A percentile compares a stretch with the other conserved stretches of the same genome.
These are phyloP conservation scores for Amorpha juglandis DNA, from an alignment of 2,888 invertebrate genomes.

Conservation along the genomic window DNA sequence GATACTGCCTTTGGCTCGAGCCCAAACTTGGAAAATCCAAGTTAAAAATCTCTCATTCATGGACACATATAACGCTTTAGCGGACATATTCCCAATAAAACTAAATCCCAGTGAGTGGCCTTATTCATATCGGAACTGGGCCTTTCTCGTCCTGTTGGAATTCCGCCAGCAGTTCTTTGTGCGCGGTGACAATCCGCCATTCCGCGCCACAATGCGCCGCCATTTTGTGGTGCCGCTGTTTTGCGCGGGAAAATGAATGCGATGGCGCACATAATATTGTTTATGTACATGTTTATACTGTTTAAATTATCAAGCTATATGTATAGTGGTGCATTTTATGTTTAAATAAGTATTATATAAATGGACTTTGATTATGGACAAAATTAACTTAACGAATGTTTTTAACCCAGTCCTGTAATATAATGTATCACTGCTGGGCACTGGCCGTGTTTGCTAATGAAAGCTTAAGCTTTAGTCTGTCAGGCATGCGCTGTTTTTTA, in stretches of 20 bases:
- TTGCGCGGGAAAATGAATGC: conserved; percentile 39
- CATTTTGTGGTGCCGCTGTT: conserved; percentile 44
- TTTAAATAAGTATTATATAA: not conserved
- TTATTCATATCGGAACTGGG: conserved; percentile 18
- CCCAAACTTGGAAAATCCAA: not conserved
- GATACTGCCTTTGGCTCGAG: not conserved
- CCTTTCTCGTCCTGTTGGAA: conserved; percentile 45
- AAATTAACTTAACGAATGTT: no score
- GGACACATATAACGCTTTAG: not conserved
- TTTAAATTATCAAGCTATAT: not conserved
- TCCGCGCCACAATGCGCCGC: conserved; percentile 47
- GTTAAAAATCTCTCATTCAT: no score
- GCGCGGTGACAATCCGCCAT: conserved; percentile 37
- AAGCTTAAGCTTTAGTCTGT: no score
- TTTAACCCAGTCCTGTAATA: no score
- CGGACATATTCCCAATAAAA: conserved; percentile 20
- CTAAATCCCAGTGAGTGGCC: conserved; percentile 16
- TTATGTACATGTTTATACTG: conserved; percentile 16
- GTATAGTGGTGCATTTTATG: not conserved
- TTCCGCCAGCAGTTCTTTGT: conserved; percentile 48
- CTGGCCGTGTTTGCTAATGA: no score
- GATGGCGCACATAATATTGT: conserved; percentile 20
- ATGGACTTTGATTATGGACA: not conserved
- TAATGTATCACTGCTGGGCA: no score
- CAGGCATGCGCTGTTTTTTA: no score